Evolutionary conservation across 2,113 vertebrate species (phyloP).

Genomic region (Ardeotis arabs): DNA sequence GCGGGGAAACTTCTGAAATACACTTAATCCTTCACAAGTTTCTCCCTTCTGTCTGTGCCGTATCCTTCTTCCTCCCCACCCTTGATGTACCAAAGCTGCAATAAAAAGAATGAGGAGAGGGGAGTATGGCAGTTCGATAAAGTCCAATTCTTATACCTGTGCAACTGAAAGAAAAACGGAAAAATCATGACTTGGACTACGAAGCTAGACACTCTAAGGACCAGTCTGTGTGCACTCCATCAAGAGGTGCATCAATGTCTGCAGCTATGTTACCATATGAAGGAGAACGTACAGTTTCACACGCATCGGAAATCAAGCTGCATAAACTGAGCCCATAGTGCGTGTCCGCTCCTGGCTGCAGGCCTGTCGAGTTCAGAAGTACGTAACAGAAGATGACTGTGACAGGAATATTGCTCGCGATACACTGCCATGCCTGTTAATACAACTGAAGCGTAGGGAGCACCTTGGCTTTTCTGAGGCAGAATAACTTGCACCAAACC

Average conservation of each 20-base stretch:
- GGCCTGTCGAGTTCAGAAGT: not conserved
- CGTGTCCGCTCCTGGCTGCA: rapidly evolving
- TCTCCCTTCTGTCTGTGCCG: not conserved
- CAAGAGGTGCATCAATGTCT: rapidly evolving
- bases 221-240: rapidly evolving
- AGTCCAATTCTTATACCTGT: not conserved
- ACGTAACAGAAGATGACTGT: rapidly evolving
- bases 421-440: rapidly evolving
- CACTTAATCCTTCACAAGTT: not conserved
- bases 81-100: not conserved
- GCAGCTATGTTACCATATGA: rapidly evolving
- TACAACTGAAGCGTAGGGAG: rapidly evolving
- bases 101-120: not conserved
- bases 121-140: rapidly evolving
- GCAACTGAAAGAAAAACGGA: rapidly evolving
- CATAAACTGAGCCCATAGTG: rapidly evolving
- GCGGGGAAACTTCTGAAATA: not conserved
- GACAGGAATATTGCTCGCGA: rapidly evolving
- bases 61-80: rapidly evolving
- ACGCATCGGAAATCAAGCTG: not conserved
- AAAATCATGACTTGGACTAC: not conserved
- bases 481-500: not conserved
- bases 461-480: not conserved
- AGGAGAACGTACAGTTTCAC: rapidly evolving
- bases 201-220: rapidly evolving